Evolutionary conservation across 2,888 invertebrate species (phyloP), one percentile per base, ranked within the genome.

Genomic region (Adelognathus sp.): DNA sequence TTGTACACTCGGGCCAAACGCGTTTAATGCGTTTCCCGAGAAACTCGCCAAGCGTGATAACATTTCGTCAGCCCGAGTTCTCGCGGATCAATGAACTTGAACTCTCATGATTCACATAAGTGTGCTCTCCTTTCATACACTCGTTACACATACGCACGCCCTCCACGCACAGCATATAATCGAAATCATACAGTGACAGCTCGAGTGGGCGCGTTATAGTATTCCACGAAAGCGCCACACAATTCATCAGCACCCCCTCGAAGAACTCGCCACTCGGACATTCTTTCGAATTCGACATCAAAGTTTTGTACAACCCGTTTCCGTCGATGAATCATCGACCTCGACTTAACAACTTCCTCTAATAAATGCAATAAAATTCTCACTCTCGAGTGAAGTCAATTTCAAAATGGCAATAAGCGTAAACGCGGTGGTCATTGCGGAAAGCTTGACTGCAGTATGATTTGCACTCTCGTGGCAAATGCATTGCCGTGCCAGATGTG

Each of bases 21-120:
- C 69, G 75, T 70, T 84, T 84, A 81, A 84, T 83, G 82, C 76
- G 79, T 81, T 84, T 82, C 76, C 73, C 80, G 81, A 84, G 84
- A 84, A 85, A 81, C 63, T 50, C 56, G 41, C 29, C 58, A 21
- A 71, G 71, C 63, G 71, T 64, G 67, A 82, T 79, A 82, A 75
- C 70, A 80, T 78, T 66, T 76, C 63, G 58, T 50, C 64, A 31
- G 41, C 61, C 56, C 50, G 54, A 56, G 54, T 44, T 14, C 46
- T 58, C 60, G 52, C 67, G 73, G 79, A 82, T 79, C 80, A 75
- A 74, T 82, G 83, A 83, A 83, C 81, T 82, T 82, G 78, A 83
- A 82, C 79, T 75, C 78, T 80, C 69, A 58, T 69, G 80, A 76
- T 80, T 73, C 79, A 54, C 46, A 64, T 72, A 63, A 72, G 61